Evolutionary conservation across 2,113 vertebrate species (phyloP).

Genomic region (Eulacestoma nigropectus): DNA sequence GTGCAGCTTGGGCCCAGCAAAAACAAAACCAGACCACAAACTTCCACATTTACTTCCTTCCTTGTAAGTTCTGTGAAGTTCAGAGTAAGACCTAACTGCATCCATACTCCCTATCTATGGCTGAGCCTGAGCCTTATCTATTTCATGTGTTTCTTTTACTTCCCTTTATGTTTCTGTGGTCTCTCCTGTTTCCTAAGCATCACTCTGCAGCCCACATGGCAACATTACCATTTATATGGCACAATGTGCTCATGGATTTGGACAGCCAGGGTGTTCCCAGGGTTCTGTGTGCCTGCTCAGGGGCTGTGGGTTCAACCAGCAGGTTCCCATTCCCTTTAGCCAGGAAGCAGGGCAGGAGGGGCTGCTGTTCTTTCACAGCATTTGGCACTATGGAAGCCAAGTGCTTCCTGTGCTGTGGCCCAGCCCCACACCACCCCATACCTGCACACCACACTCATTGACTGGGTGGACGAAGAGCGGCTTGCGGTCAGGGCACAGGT

Average conservation of each 20-base stretch:
- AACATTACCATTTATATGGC: accelerated
- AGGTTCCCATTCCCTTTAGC: not conserved
- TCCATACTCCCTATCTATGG: not conserved
- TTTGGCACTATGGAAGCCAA: not conserved
- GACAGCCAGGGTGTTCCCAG: accelerated
- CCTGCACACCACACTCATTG: conserved; percentile 85
- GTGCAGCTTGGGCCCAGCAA: not conserved
- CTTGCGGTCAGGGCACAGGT: conserved; percentile 81
- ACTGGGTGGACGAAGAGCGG: conserved; percentile 78
- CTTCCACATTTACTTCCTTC: not conserved
- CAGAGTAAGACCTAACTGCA: not conserved
- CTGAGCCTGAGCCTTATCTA: not conserved
- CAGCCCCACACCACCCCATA: conserved; percentile 7
- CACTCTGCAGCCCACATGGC: not conserved
- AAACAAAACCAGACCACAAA: not conserved
- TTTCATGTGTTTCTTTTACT: not conserved
- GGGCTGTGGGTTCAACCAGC: not conserved
- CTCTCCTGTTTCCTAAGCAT: not conserved
- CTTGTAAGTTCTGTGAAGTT: not conserved
- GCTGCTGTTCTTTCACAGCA: not conserved
- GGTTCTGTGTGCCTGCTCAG: not conserved
- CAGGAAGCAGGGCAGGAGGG: not conserved
- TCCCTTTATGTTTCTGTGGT: not conserved
- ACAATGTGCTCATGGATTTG: not conserved
- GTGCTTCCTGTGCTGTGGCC: not conserved